Conservation (phyloP, 2,113 vertebrate genomes). For the Otolemur garnettii region DNA sequence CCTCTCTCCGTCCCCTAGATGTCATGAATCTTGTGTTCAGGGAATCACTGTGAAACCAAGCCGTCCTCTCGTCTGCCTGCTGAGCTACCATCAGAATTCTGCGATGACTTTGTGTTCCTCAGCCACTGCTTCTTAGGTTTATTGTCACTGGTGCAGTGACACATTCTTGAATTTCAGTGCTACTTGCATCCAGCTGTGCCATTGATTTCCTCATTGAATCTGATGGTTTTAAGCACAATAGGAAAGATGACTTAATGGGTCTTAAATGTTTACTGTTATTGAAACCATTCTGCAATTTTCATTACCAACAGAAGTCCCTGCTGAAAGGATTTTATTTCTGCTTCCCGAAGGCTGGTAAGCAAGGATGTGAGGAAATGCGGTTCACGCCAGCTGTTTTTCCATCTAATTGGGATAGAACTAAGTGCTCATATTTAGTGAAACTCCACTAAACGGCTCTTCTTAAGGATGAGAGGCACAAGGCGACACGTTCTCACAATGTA, state of each 20-base stretch:
- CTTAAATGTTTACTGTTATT: constrained; percentile 81
- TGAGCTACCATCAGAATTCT: constrained; percentile 42
- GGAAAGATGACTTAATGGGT: constrained; percentile 84
- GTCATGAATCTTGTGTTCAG: background rate
- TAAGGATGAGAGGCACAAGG: constrained; percentile 27
- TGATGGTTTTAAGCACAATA: constrained; percentile 70
- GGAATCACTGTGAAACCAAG: background rate
- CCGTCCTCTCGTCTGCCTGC: constrained; percentile 19
- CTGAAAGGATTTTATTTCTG: constrained; percentile 53
- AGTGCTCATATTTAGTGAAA: constrained; percentile 14
- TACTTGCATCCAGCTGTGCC: constrained; percentile 74
- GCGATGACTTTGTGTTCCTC: constrained; percentile 1
- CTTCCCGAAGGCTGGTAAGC: constrained; percentile 61
- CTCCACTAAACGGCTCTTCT: constrained; percentile 11
- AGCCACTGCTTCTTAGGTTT: constrained; percentile 9
- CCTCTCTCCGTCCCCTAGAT: background rate
- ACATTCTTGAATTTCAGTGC: constrained; percentile 61
- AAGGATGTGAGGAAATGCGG: constrained; percentile 45
- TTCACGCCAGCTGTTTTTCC: constrained; percentile 63
- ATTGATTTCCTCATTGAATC: constrained; percentile 56
- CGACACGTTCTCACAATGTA: background rate
- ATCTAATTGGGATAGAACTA: constrained; percentile 49
- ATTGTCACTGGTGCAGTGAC: constrained; percentile 1
- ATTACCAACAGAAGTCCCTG: constrained; percentile 74
- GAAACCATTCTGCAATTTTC: constrained; percentile 79